Conservation (phyloP, 2,113 vertebrate species). For the Kryptolebias marmoratus region DNA sequence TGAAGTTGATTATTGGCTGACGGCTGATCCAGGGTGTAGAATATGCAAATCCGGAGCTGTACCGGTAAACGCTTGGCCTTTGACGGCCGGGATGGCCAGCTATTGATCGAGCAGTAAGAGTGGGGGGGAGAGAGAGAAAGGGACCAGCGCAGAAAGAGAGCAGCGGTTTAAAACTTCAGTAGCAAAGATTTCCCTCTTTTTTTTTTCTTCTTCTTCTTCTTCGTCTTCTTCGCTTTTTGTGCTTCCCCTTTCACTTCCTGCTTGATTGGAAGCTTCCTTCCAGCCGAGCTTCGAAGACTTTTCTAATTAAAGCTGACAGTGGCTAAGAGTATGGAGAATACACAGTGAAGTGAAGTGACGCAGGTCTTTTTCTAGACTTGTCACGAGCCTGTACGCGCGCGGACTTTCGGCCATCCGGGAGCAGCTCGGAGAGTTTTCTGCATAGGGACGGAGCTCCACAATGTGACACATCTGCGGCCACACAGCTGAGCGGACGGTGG, state of each 20-base stretch:
- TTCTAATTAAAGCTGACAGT: not conserved
- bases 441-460: too few species aligned
- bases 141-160: not conserved
- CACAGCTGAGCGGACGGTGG: not conserved
- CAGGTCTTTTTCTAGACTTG: too few species aligned
- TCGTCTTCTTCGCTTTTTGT: not conserved
- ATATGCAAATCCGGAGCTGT: conserved; percentile 47
- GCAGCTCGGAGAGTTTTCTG: too few species aligned
- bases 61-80: conserved; percentile 68
- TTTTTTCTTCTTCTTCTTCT: not conserved
- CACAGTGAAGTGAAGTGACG: too few species aligned
- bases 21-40: conserved; percentile 19
- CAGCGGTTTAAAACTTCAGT: not conserved
- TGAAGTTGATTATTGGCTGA: conserved; percentile 35
- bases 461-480: too few species aligned
- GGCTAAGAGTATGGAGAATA: too few species aligned
- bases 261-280: conserved; percentile 4
- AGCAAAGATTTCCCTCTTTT: not conserved
- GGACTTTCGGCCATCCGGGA: too few species aligned
- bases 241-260: conserved; percentile 6
- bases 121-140: not conserved
- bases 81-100: conserved; percentile 48
- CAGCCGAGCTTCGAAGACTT: conserved; percentile 5
- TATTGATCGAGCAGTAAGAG: conserved; percentile 10
- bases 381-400: too few species aligned